These are phyloP conservation scores for Boloria selene DNA, from an alignment of 2,888 invertebrate species.

Conservation along the genomic window DNA sequence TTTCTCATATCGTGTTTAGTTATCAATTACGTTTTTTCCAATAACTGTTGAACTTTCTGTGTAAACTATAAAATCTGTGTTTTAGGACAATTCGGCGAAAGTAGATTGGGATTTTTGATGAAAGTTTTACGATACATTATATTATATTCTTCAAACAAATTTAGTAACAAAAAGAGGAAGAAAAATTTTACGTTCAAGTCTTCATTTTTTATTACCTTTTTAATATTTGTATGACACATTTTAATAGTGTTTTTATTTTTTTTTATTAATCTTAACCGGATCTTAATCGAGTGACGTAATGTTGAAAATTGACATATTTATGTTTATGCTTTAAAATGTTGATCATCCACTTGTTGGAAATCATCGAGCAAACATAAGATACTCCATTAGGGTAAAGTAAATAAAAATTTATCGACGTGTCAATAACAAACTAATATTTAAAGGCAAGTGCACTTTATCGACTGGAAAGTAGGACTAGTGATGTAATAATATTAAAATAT, in stretches of 20 bases:
- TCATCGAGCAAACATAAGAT: conserved; percentile 11
- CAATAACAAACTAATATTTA: conserved; percentile 29
- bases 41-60: background rate
- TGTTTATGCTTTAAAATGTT: conserved; percentile 12
- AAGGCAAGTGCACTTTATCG: conserved; percentile 21
- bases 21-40: background rate
- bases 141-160: too few relatives aligned
- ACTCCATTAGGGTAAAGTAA: conserved; percentile 22
- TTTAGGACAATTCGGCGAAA: too few relatives aligned
- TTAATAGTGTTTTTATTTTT: too few relatives aligned
- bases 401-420: conserved; percentile 27
- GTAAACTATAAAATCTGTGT: background rate
- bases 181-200: too few relatives aligned
- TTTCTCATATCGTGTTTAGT: conserved; percentile 5
- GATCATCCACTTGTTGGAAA: conserved; percentile 19
- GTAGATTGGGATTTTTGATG: too few relatives aligned
- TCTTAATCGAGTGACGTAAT: conserved; percentile 6
- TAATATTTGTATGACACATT: too few relatives aligned
- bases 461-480: background rate
- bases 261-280: too few relatives aligned
- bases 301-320: conserved; percentile 16
- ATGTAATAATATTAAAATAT: background rate
- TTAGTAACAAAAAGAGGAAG: too few relatives aligned
- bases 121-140: too few relatives aligned
- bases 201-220: too few relatives aligned